These are phyloP conservation scores for Ischnus inquisitorius DNA, from an alignment of 2,888 invertebrate species.

Conservation along the genomic window DNA sequence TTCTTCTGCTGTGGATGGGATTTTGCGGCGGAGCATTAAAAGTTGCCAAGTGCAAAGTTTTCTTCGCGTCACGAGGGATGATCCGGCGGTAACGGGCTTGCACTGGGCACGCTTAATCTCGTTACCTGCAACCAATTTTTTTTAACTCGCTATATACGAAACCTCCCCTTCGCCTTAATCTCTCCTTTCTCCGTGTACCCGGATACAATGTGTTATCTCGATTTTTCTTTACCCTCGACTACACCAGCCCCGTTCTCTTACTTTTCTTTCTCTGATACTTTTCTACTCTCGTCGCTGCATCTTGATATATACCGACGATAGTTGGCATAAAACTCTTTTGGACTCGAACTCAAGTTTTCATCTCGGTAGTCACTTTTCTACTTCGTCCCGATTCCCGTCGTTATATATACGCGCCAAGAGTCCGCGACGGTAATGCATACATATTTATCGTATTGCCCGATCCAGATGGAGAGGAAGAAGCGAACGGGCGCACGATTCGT, in stretches of 20 bases:
- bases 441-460: conserved; percentile 63
- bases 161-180: conserved; percentile 39
- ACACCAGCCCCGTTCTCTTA: background rate
- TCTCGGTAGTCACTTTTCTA: conserved; percentile 19
- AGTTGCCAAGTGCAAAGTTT: conserved; percentile 84
- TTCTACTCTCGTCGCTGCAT: conserved; percentile 29
- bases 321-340: conserved; percentile 50
- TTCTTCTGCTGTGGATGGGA: conserved; percentile 69
- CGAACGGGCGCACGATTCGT: conserved; percentile 51
- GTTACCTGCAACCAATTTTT: conserved; percentile 84
- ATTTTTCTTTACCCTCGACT: conserved; percentile 24
- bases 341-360: conserved; percentile 51
- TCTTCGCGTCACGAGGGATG: conserved; percentile 78
- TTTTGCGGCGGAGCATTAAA: conserved; percentile 82
- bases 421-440: conserved; percentile 47
- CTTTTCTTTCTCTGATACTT: background rate
- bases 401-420: background rate
- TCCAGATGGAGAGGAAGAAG: conserved; percentile 58
- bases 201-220: conserved; percentile 46
- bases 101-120: conserved; percentile 82
- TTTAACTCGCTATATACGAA: conserved; percentile 51
- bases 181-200: conserved; percentile 28
- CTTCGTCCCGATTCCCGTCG: conserved; percentile 2
- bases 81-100: conserved; percentile 80
- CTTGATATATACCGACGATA: conserved; percentile 13